Evolutionary conservation across 64 coral and sea anemone species (phyloP).

Genomic region (Acropora yongei): DNA sequence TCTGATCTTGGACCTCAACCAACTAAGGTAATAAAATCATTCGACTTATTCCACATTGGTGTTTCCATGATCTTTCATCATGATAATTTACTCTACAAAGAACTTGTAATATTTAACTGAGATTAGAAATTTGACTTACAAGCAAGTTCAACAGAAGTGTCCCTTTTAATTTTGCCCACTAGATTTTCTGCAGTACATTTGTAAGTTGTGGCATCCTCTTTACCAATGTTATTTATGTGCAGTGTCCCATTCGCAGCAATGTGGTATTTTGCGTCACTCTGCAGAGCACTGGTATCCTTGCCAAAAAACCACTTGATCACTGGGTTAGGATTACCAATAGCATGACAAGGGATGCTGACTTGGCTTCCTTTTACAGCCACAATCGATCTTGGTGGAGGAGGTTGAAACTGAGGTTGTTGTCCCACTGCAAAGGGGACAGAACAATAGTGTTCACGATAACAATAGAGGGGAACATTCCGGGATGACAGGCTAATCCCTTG

Average conservation of each 20-base stretch:
- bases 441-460: not conserved
- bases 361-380: not conserved
- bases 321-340: constrained; percentile 67
- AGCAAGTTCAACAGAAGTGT: constrained; percentile 46
- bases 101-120: too few species aligned
- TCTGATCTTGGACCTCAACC: too few species aligned
- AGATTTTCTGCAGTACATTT: constrained; percentile 80
- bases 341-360: constrained; percentile 49
- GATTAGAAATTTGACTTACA: constrained; percentile 50
- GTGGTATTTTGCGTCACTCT: constrained; percentile 38
- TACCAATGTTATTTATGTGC: constrained; percentile 49
- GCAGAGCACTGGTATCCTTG: not conserved
- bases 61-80: not conserved
- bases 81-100: too few species aligned
- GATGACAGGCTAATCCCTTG: too few species aligned
- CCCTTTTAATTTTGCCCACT: not conserved
- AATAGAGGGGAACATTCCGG: not conserved
- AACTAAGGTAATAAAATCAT: too few species aligned
- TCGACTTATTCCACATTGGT: too few species aligned
- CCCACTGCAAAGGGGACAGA: not conserved
- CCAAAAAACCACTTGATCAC: constrained; percentile 63
- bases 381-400: not conserved
- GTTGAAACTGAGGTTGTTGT: constrained; percentile 1
- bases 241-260: constrained; percentile 61
- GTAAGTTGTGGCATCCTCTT: constrained; percentile 60